These are phyloP conservation scores for Diarsia rubi DNA, from an alignment of 2,888 invertebrate genomes.

Conservation along the genomic window DNA sequence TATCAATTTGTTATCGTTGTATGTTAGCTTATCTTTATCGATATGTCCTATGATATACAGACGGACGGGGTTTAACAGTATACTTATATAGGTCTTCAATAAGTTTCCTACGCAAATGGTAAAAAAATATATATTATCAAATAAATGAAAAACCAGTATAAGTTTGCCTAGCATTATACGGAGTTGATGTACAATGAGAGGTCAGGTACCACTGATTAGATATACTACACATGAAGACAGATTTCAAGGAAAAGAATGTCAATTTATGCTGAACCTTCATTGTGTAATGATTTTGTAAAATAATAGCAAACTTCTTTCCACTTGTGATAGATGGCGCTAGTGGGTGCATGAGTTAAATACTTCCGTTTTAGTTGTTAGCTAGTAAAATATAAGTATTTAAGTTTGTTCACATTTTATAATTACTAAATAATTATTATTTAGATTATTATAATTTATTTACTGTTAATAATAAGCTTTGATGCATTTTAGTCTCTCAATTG, in stretches of 20 bases:
- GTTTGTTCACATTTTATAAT: too few species aligned
- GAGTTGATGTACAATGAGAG: not conserved
- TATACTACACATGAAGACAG: not conserved
- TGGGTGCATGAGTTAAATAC: too few species aligned
- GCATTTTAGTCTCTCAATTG: too few species aligned
- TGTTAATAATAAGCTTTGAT: too few species aligned
- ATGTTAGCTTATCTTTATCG: constrained; percentile 43
- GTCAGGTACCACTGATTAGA: not conserved
- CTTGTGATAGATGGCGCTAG: too few species aligned
- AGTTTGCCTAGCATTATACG: not conserved
- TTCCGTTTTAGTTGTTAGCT: too few species aligned
- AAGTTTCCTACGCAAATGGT: not conserved
- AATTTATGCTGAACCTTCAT: not conserved
- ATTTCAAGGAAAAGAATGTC: not conserved
- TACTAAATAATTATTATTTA: too few species aligned
- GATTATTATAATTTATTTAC: too few species aligned
- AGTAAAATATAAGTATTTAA: too few species aligned
- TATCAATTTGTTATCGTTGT: constrained; percentile 48
- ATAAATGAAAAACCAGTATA: too few species aligned
- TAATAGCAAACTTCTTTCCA: too few species aligned
- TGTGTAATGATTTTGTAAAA: too few species aligned
- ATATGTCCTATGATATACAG: constrained; percentile 23
- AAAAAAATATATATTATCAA: not conserved
- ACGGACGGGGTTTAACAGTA: constrained; percentile 2
- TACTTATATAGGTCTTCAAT: not conserved